A percentile compares a stretch with the other conserved stretches of the same genome.
Evolutionary conservation across 2,113 vertebrate genomes (phyloP).

Genomic region (Chloropsis hardwickii): DNA sequence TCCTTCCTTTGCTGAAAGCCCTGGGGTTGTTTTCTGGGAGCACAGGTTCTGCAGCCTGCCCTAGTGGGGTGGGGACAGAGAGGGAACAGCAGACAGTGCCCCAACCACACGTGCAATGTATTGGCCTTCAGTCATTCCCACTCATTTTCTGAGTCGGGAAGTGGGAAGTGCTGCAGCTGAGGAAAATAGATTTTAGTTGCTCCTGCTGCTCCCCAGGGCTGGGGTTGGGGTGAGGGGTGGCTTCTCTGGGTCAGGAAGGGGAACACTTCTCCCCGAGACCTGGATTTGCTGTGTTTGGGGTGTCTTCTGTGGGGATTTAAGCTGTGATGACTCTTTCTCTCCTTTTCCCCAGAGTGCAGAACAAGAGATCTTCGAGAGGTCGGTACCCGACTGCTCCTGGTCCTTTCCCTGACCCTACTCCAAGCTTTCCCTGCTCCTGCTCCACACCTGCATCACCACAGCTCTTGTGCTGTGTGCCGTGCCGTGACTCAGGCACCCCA

Average conservation of each 20-base stretch:
- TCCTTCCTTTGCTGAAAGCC: background rate
- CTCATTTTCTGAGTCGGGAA: background rate
- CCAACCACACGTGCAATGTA: background rate
- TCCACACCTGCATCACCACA: background rate
- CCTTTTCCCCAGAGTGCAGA: constrained; percentile 68
- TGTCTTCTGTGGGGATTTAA: background rate
- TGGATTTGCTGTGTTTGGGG: background rate
- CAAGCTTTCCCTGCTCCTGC: background rate
- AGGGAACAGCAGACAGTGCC: background rate
- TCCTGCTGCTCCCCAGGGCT: background rate
- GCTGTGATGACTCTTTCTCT: constrained; percentile 26
- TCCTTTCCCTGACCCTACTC: background rate
- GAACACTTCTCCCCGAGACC: background rate
- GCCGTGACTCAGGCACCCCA: background rate
- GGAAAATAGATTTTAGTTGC: background rate
- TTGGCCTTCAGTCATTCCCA: background rate
- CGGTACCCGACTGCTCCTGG: constrained; percentile 2
- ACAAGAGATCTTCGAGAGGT: constrained; percentile 76
- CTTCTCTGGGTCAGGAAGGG: background rate
- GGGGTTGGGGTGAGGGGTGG: background rate
- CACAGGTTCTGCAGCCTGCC: background rate
- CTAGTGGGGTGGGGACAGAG: background rate
- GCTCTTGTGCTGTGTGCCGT: background rate
- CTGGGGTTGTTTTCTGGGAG: background rate
- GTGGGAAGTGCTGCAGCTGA: background rate